phyloP scores from a whole-genome alignment of 2,113 vertebrate genomes.

The Zapus hudsonius region DNA sequence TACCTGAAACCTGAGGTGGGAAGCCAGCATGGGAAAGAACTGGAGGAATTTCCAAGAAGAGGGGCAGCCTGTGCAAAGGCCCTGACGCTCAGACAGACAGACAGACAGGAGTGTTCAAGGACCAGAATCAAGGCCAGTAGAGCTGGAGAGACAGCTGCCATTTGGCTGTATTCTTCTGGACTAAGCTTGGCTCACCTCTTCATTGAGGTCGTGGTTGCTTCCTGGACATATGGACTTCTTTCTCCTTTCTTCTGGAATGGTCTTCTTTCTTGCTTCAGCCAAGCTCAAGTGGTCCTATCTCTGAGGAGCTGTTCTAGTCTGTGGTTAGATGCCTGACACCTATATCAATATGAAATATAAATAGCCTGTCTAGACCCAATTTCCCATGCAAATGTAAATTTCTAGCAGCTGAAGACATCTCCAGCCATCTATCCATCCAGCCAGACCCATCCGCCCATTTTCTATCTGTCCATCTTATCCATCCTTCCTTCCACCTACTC shows the following conservation, averaged over 20 bases:
- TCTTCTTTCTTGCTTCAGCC: not conserved
- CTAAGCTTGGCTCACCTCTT: fast-evolving
- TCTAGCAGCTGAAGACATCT: not conserved
- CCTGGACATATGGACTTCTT: fast-evolving
- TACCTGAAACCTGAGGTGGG: not conserved
- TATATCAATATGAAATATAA: not conserved
- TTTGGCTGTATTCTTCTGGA: not conserved
- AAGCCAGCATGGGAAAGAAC: not conserved
- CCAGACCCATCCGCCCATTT: not conserved
- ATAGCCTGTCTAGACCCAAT: not conserved
- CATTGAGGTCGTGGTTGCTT: fast-evolving
- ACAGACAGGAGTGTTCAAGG: not conserved
- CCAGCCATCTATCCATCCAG: not conserved
- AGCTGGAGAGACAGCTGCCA: not conserved
- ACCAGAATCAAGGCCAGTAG: not conserved
- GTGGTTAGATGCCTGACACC: not conserved
- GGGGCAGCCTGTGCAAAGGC: not conserved
- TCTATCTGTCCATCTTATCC: not conserved
- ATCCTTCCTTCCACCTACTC: not conserved
- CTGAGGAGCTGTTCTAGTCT: not conserved
- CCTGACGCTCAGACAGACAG: not conserved
- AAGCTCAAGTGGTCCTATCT: not conserved
- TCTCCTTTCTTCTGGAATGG: fast-evolving
- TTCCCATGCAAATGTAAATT: not conserved
- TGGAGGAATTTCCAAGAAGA: not conserved